A percentile compares a stretch with the other conserved stretches of the same genome.
These are phyloP conservation scores for Choreutis nemorana DNA, from an alignment of 2,888 invertebrate genomes.

Conservation along the genomic window DNA sequence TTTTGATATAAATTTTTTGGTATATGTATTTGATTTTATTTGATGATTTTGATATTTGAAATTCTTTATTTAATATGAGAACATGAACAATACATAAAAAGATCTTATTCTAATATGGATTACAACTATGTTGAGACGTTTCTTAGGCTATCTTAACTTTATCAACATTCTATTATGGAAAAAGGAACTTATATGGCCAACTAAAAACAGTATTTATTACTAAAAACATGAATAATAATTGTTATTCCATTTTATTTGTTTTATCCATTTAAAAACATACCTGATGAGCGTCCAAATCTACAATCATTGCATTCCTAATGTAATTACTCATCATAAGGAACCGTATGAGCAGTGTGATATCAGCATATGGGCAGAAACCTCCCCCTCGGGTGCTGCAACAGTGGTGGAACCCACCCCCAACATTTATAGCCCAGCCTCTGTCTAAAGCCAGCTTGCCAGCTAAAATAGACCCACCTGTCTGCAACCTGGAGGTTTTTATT, in stretches of 20 bases:
- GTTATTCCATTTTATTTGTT: conserved; percentile 1
- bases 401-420: conserved; percentile 93
- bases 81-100: too few relatives aligned
- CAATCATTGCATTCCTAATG: conserved; percentile 80
- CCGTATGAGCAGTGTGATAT: conserved; percentile 80
- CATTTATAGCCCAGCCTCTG: conserved; percentile 87
- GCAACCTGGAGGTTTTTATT: conserved; percentile 69
- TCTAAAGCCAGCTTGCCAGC: conserved; percentile 85
- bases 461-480: conserved; percentile 84
- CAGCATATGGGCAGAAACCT: conserved; percentile 92
- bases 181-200: too few relatives aligned
- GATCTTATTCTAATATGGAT: too few relatives aligned
- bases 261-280: conserved; percentile 40
- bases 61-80: too few relatives aligned
- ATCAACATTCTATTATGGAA: too few relatives aligned
- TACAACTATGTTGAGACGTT: too few relatives aligned
- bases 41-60: too few relatives aligned
- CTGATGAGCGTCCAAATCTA: conserved; percentile 94
- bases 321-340: conserved; percentile 67
- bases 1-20: too few relatives aligned
- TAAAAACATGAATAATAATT: neutral
- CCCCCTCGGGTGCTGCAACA: conserved; percentile 79
- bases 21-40: too few relatives aligned
- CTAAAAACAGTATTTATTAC: too few relatives aligned
- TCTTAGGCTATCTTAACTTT: too few relatives aligned